A percentile compares a stretch with the other conserved stretches of the same genome.
phyloP scores from a whole-genome alignment of 2,113 vertebrate genomes.

The Helogale parvula region DNA sequence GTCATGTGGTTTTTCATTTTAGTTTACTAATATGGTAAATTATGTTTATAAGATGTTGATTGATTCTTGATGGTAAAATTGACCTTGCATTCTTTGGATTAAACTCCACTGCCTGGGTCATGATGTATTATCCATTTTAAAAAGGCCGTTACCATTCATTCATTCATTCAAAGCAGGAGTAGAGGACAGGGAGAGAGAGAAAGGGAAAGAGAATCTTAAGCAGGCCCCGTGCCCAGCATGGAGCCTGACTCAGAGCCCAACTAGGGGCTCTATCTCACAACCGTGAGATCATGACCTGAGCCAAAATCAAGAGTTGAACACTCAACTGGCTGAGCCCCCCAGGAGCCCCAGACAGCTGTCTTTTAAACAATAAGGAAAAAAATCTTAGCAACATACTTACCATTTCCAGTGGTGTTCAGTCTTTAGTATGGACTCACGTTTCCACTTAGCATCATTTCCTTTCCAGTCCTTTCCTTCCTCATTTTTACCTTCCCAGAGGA shows the following conservation, averaged over 20 bases:
- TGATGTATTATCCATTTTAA: neutral
- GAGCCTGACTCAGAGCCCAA: too few species aligned
- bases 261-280: too few species aligned
- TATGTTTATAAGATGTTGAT: neutral
- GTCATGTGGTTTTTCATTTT: slow-evolving; percentile 8
- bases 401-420: neutral
- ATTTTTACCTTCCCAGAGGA: neutral
- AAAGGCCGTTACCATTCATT: neutral
- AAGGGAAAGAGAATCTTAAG: too few species aligned
- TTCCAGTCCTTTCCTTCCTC: neutral
- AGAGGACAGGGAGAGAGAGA: too few species aligned
- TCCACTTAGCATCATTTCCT: neutral
- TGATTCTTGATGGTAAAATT: neutral
- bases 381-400: neutral
- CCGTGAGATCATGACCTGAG: too few species aligned
- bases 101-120: neutral
- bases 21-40: neutral
- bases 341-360: neutral
- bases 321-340: too few species aligned
- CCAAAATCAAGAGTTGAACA: too few species aligned
- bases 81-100: neutral
- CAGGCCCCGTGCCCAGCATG: too few species aligned
- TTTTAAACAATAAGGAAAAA: neutral
- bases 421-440: neutral
- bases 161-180: too few species aligned